Conservation (phyloP, 2,888 invertebrate species). For the Synanthedon andrenaeformis region DNA sequence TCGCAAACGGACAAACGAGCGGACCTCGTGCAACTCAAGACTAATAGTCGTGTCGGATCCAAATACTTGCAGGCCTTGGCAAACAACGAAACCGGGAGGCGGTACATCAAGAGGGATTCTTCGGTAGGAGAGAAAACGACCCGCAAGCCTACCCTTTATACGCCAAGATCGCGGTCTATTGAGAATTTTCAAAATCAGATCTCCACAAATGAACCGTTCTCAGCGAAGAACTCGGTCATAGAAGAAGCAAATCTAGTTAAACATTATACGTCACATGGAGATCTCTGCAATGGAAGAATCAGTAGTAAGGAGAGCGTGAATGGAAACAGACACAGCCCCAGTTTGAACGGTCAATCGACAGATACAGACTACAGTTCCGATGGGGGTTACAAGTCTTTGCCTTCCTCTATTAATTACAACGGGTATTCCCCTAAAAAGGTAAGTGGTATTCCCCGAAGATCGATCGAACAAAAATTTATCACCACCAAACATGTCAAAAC, state of each 20-base stretch:
- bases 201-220: constrained; percentile 30
- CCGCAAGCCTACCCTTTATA: constrained; percentile 34
- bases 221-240: constrained; percentile 34
- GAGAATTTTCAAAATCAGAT: constrained; percentile 57
- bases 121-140: constrained; percentile 48
- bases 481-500: constrained; percentile 57
- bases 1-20: constrained; percentile 30
- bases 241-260: constrained; percentile 46
- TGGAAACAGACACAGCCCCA: constrained; percentile 52
- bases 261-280: constrained; percentile 62
- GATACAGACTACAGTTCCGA: constrained; percentile 67
- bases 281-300: constrained; percentile 54
- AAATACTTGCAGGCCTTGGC: constrained; percentile 62
- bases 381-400: constrained; percentile 65
- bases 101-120: constrained; percentile 52
- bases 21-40: constrained; percentile 44
- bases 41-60: constrained; percentile 60
- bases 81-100: constrained; percentile 31
- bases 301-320: constrained; percentile 57
- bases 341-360: constrained; percentile 55
- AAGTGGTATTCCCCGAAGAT: constrained; percentile 61
- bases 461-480: constrained; percentile 57
- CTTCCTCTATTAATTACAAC: constrained; percentile 59
- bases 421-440: constrained; percentile 49
- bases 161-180: constrained; percentile 57